Evolutionary conservation across 1,140 invertebrate species (phyloP), one percentile per base, ranked within the genome.

Genomic region (Chrysoperla carnea): DNA sequence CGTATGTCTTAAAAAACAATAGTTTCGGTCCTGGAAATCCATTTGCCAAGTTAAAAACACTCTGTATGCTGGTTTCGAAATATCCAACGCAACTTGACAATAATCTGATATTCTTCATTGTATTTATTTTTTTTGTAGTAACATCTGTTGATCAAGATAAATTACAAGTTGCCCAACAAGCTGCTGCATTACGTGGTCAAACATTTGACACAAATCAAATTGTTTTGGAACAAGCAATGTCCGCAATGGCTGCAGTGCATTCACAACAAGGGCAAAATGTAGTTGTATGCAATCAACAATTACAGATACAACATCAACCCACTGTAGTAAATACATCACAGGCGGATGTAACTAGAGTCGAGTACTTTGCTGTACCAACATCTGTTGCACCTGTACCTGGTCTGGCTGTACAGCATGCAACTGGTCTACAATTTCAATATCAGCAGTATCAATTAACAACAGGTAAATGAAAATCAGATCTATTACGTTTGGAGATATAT

Each of bases 351-450:
- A 53, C 55, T 2, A 48, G 57, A 42, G 53, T 60, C 14, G 69
- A 72, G 49, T 72, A 69, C 50, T 71, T 72, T 46, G 60, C 67
- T 11, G 63, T 66, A 42, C 68, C 68, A 11, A 55, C 67, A 15
- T 40, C 58, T 3, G 59, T 60, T 23, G 53, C 52, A 47, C 47
- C 57, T 27, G 44, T 59, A 42, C 45, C 52, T 35, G 48, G 55
- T 42, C 49, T 68, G 47, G 58, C 63, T 6, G 53, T 62, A 3
- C 45, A 61, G 41, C 53, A 56, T n/a, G 57, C 49, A 23, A 49
- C 54, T 8, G 56, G 56, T 15, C 55, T 61, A 17, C 60, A 66
- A 45, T 52, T 58, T 44, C 57, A 59, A 45, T 33, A 33, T 33
- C 31, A 33, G 6, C 31, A 33, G 6, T 33, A 33, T 33, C 31